These are phyloP conservation scores for Pseudomyrmex concolor DNA, from an alignment of 1,140 invertebrate genomes.

Conservation along the genomic window DNA sequence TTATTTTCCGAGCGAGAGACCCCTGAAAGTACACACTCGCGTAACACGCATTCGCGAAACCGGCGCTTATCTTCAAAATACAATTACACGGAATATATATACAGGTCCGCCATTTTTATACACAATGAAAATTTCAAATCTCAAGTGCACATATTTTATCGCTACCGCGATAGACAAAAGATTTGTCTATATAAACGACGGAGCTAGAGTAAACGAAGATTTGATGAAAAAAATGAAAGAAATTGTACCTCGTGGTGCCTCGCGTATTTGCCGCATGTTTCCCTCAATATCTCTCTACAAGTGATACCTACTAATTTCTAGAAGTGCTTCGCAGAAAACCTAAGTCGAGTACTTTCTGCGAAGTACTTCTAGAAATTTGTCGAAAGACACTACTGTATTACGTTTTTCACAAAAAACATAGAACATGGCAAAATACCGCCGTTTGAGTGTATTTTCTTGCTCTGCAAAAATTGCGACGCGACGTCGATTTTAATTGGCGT, in stretches of 20 bases:
- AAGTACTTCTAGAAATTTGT: too few relatives aligned
- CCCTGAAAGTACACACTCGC: background rate
- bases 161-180: background rate
- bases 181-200: background rate
- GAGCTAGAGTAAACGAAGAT: background rate
- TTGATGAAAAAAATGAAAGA: background rate
- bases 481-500: constrained; percentile 26
- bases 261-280: too few relatives aligned
- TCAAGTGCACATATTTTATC: background rate
- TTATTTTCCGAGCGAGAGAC: background rate
- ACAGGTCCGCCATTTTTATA: constrained; percentile 5
- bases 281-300: too few relatives aligned
- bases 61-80: background rate
- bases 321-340: too few relatives aligned
- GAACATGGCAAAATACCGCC: background rate
- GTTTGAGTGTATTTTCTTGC: background rate
- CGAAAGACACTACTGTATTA: too few relatives aligned
- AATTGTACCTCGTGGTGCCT: too few relatives aligned
- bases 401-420: background rate
- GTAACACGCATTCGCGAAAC: constrained; percentile 4
- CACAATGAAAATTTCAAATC: background rate
- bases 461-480: background rate
- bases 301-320: too few relatives aligned
- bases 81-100: background rate
- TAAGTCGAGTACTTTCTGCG: too few relatives aligned